Evolutionary conservation across 2,888 invertebrate genomes (phyloP), one percentile per base, ranked within the genome.

Genomic region (Malacosoma neustria): DNA sequence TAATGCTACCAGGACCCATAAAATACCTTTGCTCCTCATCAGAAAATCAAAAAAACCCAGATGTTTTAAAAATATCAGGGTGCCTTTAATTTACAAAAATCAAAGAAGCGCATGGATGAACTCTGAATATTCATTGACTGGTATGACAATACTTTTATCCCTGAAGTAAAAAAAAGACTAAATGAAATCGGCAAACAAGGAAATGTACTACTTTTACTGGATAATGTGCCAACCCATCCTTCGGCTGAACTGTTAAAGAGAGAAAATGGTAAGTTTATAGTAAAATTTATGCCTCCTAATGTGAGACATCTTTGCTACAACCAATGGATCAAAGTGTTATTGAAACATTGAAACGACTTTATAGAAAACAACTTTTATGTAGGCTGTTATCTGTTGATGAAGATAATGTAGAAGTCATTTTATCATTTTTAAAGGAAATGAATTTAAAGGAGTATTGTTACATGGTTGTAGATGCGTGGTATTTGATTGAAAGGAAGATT

Each of bases 311-410:
- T 5, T 36, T 48, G 38, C 29, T 49, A 37, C 48, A 49, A 43
- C 48, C 45, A 34, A 51, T 47, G 48, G 43, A 46, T 14, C 47
- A 45, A 45, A 41, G 42, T 42, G 35, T 49, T 39, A 46, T 46
- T 42, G 42, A 43, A 43, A 48, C 39, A 33, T 41, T 48, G 11
- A 48, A 48, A 44, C 41, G 35, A 36, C 37, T 48, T 38, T 50
- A 50, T 36, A 53, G 46, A 49, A 46, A 49, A 40, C 43, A 22
- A 22, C 7, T 22, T 22, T 3, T 3, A 22, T 2, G 7, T 22
- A 22, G 22, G 7, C 22, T 22, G 22, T 22, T 22, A 3, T 22
- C 3, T 22, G 22, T 1, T 22, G 7, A 22, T 22, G 22, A 22
- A 22, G 22, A 22, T 22, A 22, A 22, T 7, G 6, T 9, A 22